Percentiles rank a stretch among this genome's conserved stretches.
phyloP scores from a whole-genome alignment of 2,113 vertebrate species.

The Ancistrus triradiatus region DNA sequence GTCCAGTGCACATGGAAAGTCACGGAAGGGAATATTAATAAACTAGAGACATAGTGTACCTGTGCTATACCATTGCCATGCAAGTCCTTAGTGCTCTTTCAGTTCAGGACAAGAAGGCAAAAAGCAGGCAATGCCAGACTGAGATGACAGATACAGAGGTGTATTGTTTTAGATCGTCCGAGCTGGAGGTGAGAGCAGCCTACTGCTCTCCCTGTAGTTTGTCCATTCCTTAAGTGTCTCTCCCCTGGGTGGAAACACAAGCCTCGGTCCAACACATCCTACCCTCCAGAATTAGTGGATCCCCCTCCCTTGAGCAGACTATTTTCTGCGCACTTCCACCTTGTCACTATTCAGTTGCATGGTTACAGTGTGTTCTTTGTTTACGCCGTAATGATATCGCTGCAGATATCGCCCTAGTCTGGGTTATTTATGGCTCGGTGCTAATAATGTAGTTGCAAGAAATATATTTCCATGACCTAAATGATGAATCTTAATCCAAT shows the following conservation, averaged over 20 bases:
- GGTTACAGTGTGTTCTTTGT: slow-evolving; percentile 38
- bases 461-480: slow-evolving; percentile 56
- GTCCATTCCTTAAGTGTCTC: slow-evolving; percentile 45
- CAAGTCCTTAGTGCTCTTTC: slow-evolving; percentile 39
- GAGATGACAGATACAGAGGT: slow-evolving; percentile 43
- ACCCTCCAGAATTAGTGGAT: slow-evolving; percentile 27
- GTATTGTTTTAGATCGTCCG: slow-evolving; percentile 34
- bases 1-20: slow-evolving; percentile 21
- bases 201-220: slow-evolving; percentile 24
- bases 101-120: slow-evolving; percentile 18
- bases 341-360: slow-evolving; percentile 34
- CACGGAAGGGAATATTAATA: slow-evolving; percentile 41
- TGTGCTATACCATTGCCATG: slow-evolving; percentile 46
- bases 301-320: slow-evolving; percentile 38
- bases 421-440: slow-evolving; percentile 50
- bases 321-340: slow-evolving; percentile 44
- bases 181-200: slow-evolving; percentile 40
- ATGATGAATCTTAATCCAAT: slow-evolving; percentile 63
- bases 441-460: slow-evolving; percentile 50
- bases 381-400: slow-evolving; percentile 39
- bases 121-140: slow-evolving; percentile 35
- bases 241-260: slow-evolving; percentile 33
- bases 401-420: slow-evolving; percentile 22
- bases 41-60: slow-evolving; percentile 39
- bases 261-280: slow-evolving; percentile 24